These are phyloP conservation scores for Halesus radiatus DNA, from an alignment of 1,140 invertebrate genomes.

Conservation along the genomic window DNA sequence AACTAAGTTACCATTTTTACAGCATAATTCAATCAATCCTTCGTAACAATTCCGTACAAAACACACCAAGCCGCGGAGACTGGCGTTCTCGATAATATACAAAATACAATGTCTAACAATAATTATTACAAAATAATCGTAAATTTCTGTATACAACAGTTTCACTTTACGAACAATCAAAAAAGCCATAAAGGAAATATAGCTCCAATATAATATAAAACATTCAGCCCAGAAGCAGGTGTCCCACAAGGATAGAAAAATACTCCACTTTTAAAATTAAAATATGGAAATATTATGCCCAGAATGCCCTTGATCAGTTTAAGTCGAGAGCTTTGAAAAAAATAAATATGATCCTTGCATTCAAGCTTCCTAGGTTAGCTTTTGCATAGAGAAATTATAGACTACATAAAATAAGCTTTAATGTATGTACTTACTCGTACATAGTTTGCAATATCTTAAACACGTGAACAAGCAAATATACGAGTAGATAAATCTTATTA, in stretches of 20 bases:
- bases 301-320: no score
- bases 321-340: no score
- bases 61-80: neutral
- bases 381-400: neutral
- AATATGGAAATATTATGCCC: no score
- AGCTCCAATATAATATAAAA: no score
- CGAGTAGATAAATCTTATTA: neutral
- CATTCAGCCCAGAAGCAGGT: no score
- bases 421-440: neutral
- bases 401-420: neutral
- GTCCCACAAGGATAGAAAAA: no score
- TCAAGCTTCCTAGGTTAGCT: neutral
- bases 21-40: no score
- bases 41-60: slow-evolving; percentile 28
- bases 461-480: neutral
- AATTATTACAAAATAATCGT: slow-evolving; percentile 16
- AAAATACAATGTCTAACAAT: slow-evolving; percentile 19
- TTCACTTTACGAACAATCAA: slow-evolving; percentile 21
- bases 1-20: neutral
- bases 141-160: slow-evolving; percentile 18
- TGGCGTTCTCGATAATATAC: slow-evolving; percentile 16
- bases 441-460: neutral
- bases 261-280: no score
- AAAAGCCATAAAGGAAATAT: neutral
- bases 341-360: no score